Evolutionary conservation across 2,888 invertebrate species (phyloP), one percentile per base, ranked within the genome.

Genomic region (Drosophila putrida): DNA sequence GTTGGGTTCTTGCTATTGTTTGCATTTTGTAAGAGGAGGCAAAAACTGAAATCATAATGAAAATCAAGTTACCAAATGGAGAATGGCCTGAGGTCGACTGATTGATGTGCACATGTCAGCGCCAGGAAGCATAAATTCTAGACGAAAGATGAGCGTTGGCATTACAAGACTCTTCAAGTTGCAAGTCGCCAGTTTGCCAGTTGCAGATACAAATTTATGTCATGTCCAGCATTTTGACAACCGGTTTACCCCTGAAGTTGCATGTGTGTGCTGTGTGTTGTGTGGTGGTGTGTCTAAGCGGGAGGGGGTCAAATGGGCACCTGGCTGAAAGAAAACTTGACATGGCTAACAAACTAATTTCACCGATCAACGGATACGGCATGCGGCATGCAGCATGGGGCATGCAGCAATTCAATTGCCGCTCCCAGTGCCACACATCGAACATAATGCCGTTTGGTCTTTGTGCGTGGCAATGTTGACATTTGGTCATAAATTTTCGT

Each of bases 31-130:
- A 41, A 27, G 44, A 46, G 33, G 58, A 46, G 33, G 58, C 25
- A 47, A 13, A 33, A 35, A 15, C 51, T 59, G 47, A 69, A 69
- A 44, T 65, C 71, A 70, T 68, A 81, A 73, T 73, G 71, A 59
- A 71, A 77, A 75, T 73, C 71, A 80, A 78, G 83, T 78, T 65
- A 63, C 36, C 70, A 77, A 39, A 27, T 53, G 35, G 35, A 3
- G n/a, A 20, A 6, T 35, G 10, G n/a, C 9, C 47, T 10, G 33
- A 49, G 47, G 47, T 33, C 47, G 47, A 15, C 47, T 88, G 88
- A 90, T 89, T 87, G 85, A 88, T 88, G 85, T 73, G 75, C 73
- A 75, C 79, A 80, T 82, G 80, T 80, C 88, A 83, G 79, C 72
- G 62, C 67, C 83, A 85, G 82, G 76, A 82, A 82, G 78, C 78